Conservation (phyloP, 2,113 vertebrate species). For the Entelurus aequoreus region DNA sequence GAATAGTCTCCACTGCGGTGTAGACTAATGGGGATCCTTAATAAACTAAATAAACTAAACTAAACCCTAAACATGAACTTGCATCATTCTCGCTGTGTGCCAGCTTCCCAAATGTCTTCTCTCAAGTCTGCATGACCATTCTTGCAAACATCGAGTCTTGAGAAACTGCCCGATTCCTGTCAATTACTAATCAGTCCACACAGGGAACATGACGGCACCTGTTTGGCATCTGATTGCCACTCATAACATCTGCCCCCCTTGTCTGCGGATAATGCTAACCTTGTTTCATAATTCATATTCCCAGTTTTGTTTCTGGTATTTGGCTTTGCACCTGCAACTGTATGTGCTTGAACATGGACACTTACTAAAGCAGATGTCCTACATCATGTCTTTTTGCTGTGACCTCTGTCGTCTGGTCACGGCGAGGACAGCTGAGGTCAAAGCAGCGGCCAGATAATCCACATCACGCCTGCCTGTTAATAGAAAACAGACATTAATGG, state of each 20-base stretch:
- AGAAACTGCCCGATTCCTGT: not conserved
- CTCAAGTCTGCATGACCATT: constrained; percentile 3
- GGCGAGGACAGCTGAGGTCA: constrained; percentile 53
- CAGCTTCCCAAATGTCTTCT: not conserved
- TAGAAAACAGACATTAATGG: constrained; percentile 75
- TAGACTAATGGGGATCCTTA: too few species aligned
- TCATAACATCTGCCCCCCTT: constrained; percentile 41
- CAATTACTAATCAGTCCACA: constrained; percentile 10
- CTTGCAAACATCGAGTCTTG: constrained; percentile 1
- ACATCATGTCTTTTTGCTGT: constrained; percentile 7
- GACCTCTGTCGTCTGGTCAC: constrained; percentile 51
- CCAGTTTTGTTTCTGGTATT: not conserved
- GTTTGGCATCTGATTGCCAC: constrained; percentile 48
- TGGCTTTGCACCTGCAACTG: constrained; percentile 24
- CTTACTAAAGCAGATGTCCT: constrained; percentile 5
- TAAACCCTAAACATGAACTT: too few species aligned
- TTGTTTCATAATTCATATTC: not conserved
- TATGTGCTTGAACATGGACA: constrained; percentile 22
- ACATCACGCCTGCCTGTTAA: constrained; percentile 57
- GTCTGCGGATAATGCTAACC: constrained; percentile 29
- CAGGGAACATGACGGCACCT: constrained; percentile 41
- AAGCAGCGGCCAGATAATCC: constrained; percentile 41
- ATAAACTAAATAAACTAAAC: too few species aligned
- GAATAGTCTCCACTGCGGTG: too few species aligned
- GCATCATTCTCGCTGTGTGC: not conserved